Evolutionary conservation across 2,888 invertebrate species (phyloP), one percentile per base, ranked within the genome.

Genomic region (Agrilus cyanescens): DNA sequence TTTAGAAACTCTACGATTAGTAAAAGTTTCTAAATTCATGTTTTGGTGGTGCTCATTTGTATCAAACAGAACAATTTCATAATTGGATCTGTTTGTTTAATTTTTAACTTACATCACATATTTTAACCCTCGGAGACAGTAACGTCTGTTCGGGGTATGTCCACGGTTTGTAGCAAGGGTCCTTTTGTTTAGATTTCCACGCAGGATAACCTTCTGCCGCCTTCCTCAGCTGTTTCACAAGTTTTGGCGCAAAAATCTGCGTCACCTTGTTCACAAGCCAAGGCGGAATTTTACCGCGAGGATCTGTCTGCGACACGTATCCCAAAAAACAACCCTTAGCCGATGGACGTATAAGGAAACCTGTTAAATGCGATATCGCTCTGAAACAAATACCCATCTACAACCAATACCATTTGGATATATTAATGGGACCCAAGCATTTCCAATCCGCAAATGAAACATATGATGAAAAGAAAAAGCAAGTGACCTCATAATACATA

Each of bases 251-350:
- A 56, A 91, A 74, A 57, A 85, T 85, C 49, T 87, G 85, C 29
- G 90, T 88, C 10, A 86, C 72, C 65, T 80, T 87, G 69, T 94
- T 93, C 35, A 91, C 87, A 44, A 89, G 70, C 91, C 91, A 93
- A 6, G 83, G 80, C 2, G 93, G 93, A 43, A 93, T 69, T 35
- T 80, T 80, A 50, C 91, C 93, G 59, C 83, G 80, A 8, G 91
- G 91, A 66, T 93, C 93, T 4, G 87, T 86, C 57, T 91, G 87
- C 2, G 91, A 85, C 29, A 93, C 80, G 63, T 93, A 94, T 15
- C 86, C 87, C 44, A 93, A 69, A 68, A 83, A 82, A 60, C 87
- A 85, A 47, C 85, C 83, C 40, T 63, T 66, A 41, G 66, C 64
- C 16, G 71, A 61, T 3, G 75, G 69, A 40, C 85, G 71, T 47